Evolutionary conservation across 2,888 invertebrate genomes (phyloP).

Genomic region (Drosophila emarginata): DNA sequence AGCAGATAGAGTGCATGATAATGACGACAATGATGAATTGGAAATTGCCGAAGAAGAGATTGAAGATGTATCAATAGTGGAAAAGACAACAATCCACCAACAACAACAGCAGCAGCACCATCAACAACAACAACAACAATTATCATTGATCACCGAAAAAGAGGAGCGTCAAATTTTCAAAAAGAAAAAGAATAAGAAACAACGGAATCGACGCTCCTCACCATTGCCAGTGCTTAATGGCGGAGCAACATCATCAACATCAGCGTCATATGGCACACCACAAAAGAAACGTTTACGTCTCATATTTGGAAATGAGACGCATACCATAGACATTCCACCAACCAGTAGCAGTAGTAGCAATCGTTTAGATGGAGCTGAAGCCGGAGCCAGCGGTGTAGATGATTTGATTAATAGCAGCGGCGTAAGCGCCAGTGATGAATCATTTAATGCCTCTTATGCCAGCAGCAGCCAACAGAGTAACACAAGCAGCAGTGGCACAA

Average conservation of each 20-base stretch:
- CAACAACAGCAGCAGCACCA: conserved; percentile 16
- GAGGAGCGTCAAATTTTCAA: conserved; percentile 8
- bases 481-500: conserved; percentile 33
- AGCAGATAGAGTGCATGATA: conserved; percentile 47
- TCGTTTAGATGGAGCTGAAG: conserved; percentile 3
- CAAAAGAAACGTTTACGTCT: conserved; percentile 93
- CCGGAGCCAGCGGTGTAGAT: conserved; percentile 8
- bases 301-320: conserved; percentile 94
- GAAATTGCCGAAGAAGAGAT: conserved; percentile 11
- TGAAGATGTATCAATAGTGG: background rate
- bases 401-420: conserved; percentile 20
- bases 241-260: conserved; percentile 18
- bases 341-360: conserved; percentile 27
- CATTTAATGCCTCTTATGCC: conserved; percentile 65
- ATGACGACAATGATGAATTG: conserved; percentile 19
- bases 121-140: conserved; percentile 2
- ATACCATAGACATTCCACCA: conserved; percentile 93
- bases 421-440: conserved; percentile 57
- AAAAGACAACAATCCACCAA: background rate
- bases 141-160: background rate
- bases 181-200: conserved; percentile 43
- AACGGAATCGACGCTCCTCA: conserved; percentile 50
- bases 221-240: conserved; percentile 23
- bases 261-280: conserved; percentile 84
- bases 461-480: conserved; percentile 36